Evolutionary conservation across 2,888 invertebrate species (phyloP).

Genomic region (Girardia tigrina): DNA sequence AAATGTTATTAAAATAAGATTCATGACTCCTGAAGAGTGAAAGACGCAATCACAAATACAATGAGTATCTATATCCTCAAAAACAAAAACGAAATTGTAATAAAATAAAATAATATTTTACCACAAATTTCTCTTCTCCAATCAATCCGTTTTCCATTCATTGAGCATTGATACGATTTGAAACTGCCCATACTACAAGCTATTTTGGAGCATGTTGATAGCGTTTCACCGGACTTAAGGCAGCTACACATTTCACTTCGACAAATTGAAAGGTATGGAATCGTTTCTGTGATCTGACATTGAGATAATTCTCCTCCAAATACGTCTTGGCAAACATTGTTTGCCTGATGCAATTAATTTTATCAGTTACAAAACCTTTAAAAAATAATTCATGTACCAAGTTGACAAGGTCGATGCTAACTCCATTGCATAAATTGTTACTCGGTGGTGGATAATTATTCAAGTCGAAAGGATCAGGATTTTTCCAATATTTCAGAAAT

Average conservation of each 20-base stretch:
- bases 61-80: no score
- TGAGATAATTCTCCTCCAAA: not conserved
- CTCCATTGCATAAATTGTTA: not conserved
- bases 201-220: not conserved
- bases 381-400: not conserved
- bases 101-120: not conserved
- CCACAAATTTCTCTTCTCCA: not conserved
- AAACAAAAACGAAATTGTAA: no score
- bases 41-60: no score
- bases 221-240: not conserved
- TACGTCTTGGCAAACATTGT: not conserved
- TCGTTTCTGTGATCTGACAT: not conserved
- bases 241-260: not conserved
- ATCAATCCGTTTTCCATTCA: not conserved
- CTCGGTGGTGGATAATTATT: not conserved
- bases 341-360: not conserved
- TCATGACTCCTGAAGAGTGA: no score
- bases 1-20: no score
- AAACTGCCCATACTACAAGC: not conserved
- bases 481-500: constrained; percentile 12
- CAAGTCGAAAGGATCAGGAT: not conserved
- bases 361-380: not conserved
- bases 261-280: not conserved
- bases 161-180: not conserved
- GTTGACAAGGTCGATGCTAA: not conserved